Conservation (phyloP, 2,113 vertebrate genomes). For the Cynopterus brachyotis region DNA sequence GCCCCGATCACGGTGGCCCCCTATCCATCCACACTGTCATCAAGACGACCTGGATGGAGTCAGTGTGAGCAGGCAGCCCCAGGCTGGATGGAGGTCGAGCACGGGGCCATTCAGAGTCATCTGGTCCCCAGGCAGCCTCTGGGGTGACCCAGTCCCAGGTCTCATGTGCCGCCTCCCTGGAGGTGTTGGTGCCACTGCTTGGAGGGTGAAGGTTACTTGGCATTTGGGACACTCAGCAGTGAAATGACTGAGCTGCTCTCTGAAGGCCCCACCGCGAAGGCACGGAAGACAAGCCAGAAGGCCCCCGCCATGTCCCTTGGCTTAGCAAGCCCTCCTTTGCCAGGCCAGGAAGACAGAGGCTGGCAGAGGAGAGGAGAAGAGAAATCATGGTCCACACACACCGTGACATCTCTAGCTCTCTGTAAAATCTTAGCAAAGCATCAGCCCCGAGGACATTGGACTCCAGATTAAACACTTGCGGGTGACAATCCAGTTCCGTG, state of each 20-base stretch:
- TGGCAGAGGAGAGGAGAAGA: background rate
- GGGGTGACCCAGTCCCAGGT: background rate
- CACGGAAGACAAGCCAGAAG: no score
- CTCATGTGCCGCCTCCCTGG: background rate
- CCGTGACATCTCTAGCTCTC: background rate
- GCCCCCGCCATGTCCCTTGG: background rate
- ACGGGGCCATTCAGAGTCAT: no score
- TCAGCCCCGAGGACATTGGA: conserved; percentile 54
- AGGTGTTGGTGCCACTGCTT: fast-evolving
- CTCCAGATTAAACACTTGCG: conserved; percentile 72
- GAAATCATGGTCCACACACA: no score
- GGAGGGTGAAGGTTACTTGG: background rate
- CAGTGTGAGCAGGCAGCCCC: background rate
- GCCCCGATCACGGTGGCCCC: no score
- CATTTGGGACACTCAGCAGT: background rate
- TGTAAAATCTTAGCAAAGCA: conserved; percentile 61
- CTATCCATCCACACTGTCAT: background rate
- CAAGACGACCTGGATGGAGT: background rate
- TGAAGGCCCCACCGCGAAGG: background rate
- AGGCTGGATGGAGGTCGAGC: background rate
- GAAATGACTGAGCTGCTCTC: background rate
- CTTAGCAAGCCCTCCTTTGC: background rate
- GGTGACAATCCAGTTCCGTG: conserved; percentile 74
- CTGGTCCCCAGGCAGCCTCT: background rate
- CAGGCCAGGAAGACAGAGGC: background rate